phyloP scores from a whole-genome alignment of 2,797 vertebrate genomes.

The Acanthornis magna region DNA sequence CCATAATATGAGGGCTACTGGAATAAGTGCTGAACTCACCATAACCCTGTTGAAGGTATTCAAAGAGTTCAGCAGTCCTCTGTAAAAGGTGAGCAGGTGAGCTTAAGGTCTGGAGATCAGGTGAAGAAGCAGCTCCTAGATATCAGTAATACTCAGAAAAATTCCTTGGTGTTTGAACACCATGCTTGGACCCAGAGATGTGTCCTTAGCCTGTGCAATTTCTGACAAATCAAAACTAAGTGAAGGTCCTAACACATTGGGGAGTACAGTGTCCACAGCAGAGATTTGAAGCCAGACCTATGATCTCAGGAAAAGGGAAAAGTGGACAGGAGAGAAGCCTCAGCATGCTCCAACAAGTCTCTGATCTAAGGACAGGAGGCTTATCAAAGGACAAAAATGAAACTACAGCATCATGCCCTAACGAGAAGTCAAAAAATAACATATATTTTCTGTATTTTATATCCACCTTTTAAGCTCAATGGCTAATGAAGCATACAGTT shows the following conservation, averaged over 20 bases:
- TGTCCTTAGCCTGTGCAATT: background rate
- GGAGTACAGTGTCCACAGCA: background rate
- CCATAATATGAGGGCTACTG: background rate
- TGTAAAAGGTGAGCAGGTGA: accelerated
- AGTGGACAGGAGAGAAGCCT: background rate
- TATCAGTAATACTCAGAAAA: background rate
- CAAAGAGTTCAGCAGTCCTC: background rate
- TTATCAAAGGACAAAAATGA: background rate
- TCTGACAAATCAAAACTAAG: background rate
- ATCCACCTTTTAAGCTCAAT: background rate
- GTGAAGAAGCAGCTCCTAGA: background rate
- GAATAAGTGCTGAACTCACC: background rate
- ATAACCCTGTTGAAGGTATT: background rate
- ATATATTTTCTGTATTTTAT: background rate
- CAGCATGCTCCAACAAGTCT: background rate
- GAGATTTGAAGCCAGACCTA: background rate
- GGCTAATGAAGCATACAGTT: background rate
- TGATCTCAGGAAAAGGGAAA: background rate
- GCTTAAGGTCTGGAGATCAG: background rate
- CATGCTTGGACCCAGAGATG: background rate
- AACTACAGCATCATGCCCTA: background rate
- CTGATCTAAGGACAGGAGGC: background rate
- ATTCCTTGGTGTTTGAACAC: background rate
- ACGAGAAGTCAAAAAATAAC: background rate
- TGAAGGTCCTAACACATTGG: background rate